A percentile compares a stretch with the other conserved stretches of the same genome.
Evolutionary conservation across 2,113 vertebrate species (phyloP).

Genomic region (Sphaerodactylus townsendi): DNA sequence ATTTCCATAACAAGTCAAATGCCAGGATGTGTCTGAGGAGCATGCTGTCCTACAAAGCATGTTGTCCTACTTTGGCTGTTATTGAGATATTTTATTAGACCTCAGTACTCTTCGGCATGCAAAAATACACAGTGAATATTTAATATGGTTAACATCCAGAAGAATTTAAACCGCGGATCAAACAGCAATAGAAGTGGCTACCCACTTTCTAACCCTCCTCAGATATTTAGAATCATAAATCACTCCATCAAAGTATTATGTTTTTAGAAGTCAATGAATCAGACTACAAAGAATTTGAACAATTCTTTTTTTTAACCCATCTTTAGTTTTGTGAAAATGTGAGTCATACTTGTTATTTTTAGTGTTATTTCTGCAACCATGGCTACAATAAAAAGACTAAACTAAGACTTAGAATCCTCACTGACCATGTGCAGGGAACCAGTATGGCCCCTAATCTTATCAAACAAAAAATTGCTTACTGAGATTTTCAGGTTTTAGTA

Average conservation of each 20-base stretch:
- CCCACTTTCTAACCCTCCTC: neutral
- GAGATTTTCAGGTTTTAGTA: constrained; percentile 8
- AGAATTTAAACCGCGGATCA: neutral
- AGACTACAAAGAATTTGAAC: neutral
- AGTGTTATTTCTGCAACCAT: neutral
- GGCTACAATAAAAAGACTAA: neutral
- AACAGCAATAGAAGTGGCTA: neutral
- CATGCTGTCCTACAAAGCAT: neutral
- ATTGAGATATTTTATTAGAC: constrained; percentile 1
- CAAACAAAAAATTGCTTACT: neutral
- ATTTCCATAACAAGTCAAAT: neutral
- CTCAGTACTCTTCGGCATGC: neutral
- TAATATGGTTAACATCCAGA: neutral
- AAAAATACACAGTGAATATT: neutral
- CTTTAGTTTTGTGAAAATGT: neutral
- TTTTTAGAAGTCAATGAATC: neutral
- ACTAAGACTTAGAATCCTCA: neutral
- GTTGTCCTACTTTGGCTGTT: neutral
- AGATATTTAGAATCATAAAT: neutral
- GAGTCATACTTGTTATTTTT: neutral
- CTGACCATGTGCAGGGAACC: neutral
- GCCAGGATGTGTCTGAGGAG: neutral
- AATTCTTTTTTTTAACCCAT: neutral
- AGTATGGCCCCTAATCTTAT: neutral
- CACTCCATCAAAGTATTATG: neutral